Percentiles rank a stretch among this genome's conserved stretches.
phyloP scores from a whole-genome alignment of 2,113 vertebrate species.

The Callopanchax toddi region DNA sequence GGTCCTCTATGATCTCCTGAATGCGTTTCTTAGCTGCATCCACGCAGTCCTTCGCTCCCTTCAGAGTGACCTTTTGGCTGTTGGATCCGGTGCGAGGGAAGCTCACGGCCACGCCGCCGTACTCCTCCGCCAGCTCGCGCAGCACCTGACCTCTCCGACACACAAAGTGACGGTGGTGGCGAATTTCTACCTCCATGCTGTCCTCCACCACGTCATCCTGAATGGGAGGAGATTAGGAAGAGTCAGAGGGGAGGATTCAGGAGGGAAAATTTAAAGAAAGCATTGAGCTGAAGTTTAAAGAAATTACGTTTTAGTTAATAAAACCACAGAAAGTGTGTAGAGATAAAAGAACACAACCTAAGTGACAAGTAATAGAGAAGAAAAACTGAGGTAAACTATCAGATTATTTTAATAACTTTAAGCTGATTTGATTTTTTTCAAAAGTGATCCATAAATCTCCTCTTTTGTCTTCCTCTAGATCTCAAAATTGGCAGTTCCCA shows the following conservation, averaged over 20 bases:
- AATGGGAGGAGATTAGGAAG: background rate
- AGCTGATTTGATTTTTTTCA: too few species aligned
- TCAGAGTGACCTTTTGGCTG: constrained; percentile 80
- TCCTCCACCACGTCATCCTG: constrained; percentile 85
- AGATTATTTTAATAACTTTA: too few species aligned
- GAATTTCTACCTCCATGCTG: constrained; percentile 78
- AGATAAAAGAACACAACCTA: too few species aligned
- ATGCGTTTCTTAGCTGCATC: constrained; percentile 82
- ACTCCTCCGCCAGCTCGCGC: constrained; percentile 82
- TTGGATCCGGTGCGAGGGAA: constrained; percentile 82
- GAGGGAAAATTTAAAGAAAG: background rate
- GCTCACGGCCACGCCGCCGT: constrained; percentile 83
- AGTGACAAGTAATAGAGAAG: too few species aligned
- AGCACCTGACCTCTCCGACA: constrained; percentile 81
- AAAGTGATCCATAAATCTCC: too few species aligned
- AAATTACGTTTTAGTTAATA: too few species aligned
- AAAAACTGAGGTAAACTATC: too few species aligned
- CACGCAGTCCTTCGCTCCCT: constrained; percentile 84
- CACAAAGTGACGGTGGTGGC: constrained; percentile 83
- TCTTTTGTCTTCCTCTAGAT: too few species aligned
- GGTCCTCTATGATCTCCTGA: constrained; percentile 81
- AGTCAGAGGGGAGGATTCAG: background rate
- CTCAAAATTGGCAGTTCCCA: too few species aligned
- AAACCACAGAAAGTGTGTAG: too few species aligned
- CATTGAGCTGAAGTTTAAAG: too few species aligned